Conservation (phyloP, 2,888 invertebrate species). For the Ormyrus nitidulus region DNA sequence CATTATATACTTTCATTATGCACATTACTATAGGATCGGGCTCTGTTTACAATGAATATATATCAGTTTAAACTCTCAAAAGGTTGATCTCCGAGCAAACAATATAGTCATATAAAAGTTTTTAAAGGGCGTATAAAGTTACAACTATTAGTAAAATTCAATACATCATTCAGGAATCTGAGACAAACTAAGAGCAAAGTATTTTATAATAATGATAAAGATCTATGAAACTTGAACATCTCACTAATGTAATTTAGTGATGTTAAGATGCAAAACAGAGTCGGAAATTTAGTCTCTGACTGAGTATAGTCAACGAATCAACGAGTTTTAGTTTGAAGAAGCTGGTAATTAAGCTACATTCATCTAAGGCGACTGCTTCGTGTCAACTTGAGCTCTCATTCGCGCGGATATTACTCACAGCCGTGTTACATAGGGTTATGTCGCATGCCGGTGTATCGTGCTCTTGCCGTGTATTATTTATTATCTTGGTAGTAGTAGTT, state of each 20-base stretch:
- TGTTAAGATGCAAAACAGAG: conserved; percentile 29
- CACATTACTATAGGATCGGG: conserved; percentile 27
- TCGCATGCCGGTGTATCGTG: conserved; percentile 71
- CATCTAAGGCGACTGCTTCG: conserved; percentile 54
- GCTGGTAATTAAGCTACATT: conserved; percentile 52
- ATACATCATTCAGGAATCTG: conserved; percentile 1
- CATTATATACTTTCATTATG: conserved; percentile 33
- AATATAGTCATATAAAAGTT: not conserved
- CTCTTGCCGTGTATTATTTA: conserved; percentile 69
- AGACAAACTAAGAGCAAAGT: not conserved
- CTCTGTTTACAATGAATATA: conserved; percentile 25
- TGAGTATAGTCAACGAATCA: conserved; percentile 15
- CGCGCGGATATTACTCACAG: conserved; percentile 67
- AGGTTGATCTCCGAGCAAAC: not conserved
- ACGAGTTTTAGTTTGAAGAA: conserved; percentile 29
- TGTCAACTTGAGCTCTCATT: conserved; percentile 61
- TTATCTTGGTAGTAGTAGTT: conserved; percentile 56
- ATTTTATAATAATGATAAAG: not conserved
- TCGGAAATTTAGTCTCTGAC: not conserved
- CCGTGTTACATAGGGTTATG: conserved; percentile 61
- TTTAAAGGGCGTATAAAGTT: not conserved
- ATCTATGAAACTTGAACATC: conserved; percentile 15
- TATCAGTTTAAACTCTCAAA: not conserved
- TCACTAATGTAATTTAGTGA: not conserved
- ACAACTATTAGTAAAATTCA: conserved; percentile 19